Base-by-base conservation (phyloP, 2,797 vertebrate species). In the Poliocrania exsul region DNA sequence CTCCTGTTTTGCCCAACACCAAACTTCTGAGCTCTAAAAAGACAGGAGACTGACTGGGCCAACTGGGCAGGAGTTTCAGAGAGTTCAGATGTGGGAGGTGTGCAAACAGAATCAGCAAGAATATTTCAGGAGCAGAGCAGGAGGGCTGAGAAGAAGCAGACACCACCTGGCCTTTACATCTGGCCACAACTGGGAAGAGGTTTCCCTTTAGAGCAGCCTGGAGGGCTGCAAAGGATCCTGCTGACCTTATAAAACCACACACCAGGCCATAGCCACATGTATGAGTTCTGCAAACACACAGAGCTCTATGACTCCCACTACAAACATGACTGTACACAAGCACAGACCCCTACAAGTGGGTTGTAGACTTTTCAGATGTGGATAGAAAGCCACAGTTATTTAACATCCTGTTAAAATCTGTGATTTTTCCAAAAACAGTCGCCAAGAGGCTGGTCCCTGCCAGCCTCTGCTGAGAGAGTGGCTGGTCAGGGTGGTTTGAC, bases 41-140 rank as follows among this genome's bases (percentile, higher is more conserved):
- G 31, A 35, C 0, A 5, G 38, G 18, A 85, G 2, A 17, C 16
- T 69, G 15, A n/a, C 35, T 37, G n/a, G 12, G 4, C 13, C 16
- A 61, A 16, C 4, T 17, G 29, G 11, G 10, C 23, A 66, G 35
- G 42, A 70, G 14, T 21, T 79, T 53, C 56, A n/a, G 23, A 49
- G 35, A 50, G 20, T 0, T 46, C 7, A 4, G 20, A 5, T 13
- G 0, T 25, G 23, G 35, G 19, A 29, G 13, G 2, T 38, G 2
- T 42, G 16, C 18, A 56, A 56, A 51, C 5, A 29, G 25, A 40
- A 38, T 60, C 58, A 72, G 25, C 1, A 13, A 78, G 26, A 35
- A 13, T 24, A 10, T 21, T 44, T 72, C 26, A 65, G 35, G 14
- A 78, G 25, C 42, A 69, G 57, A 83, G 9, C 18, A 90, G 65